Conservation (phyloP, 2,888 invertebrate genomes). For the Drosophila ustulata region DNA sequence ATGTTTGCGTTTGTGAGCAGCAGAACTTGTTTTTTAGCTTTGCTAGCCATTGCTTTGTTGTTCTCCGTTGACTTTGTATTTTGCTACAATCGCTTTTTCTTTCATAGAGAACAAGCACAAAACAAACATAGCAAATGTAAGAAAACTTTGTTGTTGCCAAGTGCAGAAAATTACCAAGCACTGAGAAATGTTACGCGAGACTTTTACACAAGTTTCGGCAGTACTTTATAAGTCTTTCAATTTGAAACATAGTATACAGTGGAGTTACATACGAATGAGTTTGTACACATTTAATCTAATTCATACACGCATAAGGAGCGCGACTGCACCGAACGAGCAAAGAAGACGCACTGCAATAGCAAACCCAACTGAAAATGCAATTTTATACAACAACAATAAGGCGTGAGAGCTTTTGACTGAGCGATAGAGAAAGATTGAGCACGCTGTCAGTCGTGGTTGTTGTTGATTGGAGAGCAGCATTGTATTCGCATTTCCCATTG, state of each 20-base stretch:
- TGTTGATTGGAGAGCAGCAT: constrained; percentile 10
- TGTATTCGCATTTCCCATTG: not conserved
- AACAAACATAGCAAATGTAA: constrained; percentile 28
- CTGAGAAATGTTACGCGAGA: constrained; percentile 25
- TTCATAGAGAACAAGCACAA: constrained; percentile 17
- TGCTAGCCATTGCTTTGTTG: constrained; percentile 29
- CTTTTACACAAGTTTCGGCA: constrained; percentile 22
- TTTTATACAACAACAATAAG: constrained; percentile 3
- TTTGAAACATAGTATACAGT: constrained; percentile 4
- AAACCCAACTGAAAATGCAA: constrained; percentile 40
- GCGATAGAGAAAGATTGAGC: constrained; percentile 14
- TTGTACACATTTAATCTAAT: constrained; percentile 11
- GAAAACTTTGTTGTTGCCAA: constrained; percentile 38
- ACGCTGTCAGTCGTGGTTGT: not conserved
- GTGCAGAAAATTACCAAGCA: constrained; percentile 38
- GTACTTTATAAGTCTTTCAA: constrained; percentile 20
- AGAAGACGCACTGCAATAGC: constrained; percentile 58
- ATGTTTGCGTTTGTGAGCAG: constrained; percentile 26
- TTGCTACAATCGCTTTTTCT: constrained; percentile 27
- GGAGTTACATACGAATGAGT: not conserved
- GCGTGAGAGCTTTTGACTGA: not conserved
- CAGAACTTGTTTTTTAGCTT: constrained; percentile 56
- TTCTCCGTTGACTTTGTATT: constrained; percentile 42
- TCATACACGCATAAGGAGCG: constrained; percentile 14
- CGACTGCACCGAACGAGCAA: constrained; percentile 44